Evolutionary conservation across 2,888 invertebrate genomes (phyloP).

Genomic region (Pocota personata): DNA sequence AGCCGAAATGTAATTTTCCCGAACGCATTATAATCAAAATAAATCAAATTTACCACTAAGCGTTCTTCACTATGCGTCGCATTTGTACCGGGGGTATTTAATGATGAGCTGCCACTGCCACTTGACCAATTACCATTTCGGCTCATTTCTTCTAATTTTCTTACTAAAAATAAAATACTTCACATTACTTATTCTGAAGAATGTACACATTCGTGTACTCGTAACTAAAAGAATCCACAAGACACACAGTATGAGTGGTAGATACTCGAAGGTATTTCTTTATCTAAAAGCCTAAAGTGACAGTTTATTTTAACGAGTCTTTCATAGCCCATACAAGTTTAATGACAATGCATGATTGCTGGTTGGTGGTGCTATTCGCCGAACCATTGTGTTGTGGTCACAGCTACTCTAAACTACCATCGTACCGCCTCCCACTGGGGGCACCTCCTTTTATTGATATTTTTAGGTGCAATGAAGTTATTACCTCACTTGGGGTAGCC

Average conservation of each 20-base stretch:
- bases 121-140: slow-evolving; percentile 80
- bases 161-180: slow-evolving; percentile 35
- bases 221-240: background rate
- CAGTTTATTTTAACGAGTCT: slow-evolving; percentile 53
- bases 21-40: background rate
- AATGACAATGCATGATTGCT: slow-evolving; percentile 28
- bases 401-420: slow-evolving; percentile 29
- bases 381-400: slow-evolving; percentile 66
- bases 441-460: slow-evolving; percentile 34
- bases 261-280: too few relatives aligned
- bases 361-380: slow-evolving; percentile 25
- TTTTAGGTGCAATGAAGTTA: slow-evolving; percentile 46
- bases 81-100: slow-evolving; percentile 77
- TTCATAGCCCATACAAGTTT: slow-evolving; percentile 57
- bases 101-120: slow-evolving; percentile 79
- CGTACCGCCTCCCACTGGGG: background rate
- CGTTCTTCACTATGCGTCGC: slow-evolving; percentile 80
- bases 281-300: slow-evolving; percentile 21
- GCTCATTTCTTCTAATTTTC: slow-evolving; percentile 60
- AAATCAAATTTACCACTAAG: slow-evolving; percentile 79
- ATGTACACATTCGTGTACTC: background rate
- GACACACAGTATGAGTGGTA: background rate
- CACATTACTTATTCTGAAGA: slow-evolving; percentile 12
- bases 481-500: slow-evolving; percentile 27
- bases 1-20: background rate